Conservation (phyloP, 2,888 invertebrate genomes). For the Eristalis intricaria region DNA sequence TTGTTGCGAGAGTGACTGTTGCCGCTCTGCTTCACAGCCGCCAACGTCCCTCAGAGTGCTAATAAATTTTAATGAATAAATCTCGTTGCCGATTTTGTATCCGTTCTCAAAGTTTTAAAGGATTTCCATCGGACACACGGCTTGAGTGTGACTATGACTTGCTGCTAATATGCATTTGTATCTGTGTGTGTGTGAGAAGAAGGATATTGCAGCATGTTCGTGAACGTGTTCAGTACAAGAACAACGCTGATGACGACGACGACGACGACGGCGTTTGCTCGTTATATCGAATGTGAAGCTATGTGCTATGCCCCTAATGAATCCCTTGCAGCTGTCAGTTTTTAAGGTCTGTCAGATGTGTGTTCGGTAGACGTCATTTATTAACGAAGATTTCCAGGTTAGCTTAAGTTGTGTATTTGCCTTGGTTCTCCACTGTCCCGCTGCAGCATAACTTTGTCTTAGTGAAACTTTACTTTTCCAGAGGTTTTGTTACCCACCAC, state of each 20-base stretch:
- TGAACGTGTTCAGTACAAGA: constrained; percentile 33
- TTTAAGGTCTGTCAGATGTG: constrained; percentile 64
- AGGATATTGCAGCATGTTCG: constrained; percentile 49
- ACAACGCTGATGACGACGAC: constrained; percentile 39
- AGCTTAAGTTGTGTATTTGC: constrained; percentile 61
- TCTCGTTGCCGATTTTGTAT: constrained; percentile 72
- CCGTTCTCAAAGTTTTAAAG: constrained; percentile 68
- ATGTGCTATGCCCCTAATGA: constrained; percentile 55
- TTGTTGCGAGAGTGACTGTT: not conserved
- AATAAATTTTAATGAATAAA: constrained; percentile 72
- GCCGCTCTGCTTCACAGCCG: not conserved
- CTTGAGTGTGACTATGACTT: not conserved
- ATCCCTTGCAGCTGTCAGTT: constrained; percentile 68
- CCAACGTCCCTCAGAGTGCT: constrained; percentile 50
- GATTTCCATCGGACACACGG: constrained; percentile 65
- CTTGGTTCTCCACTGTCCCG: constrained; percentile 3
- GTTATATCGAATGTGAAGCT: constrained; percentile 56
- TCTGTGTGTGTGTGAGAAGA: constrained; percentile 2
- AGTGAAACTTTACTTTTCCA: not conserved
- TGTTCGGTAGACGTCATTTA: constrained; percentile 68
- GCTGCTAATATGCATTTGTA: constrained; percentile 1
- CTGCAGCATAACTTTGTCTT: not conserved
- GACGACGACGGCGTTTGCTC: constrained; percentile 51
- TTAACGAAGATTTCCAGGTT: constrained; percentile 72
- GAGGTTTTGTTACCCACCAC: not conserved